A percentile compares a stretch with the other conserved stretches of the same genome.
phyloP scores from a whole-genome alignment of 1,140 invertebrate genomes.

The Halesus radiatus region DNA sequence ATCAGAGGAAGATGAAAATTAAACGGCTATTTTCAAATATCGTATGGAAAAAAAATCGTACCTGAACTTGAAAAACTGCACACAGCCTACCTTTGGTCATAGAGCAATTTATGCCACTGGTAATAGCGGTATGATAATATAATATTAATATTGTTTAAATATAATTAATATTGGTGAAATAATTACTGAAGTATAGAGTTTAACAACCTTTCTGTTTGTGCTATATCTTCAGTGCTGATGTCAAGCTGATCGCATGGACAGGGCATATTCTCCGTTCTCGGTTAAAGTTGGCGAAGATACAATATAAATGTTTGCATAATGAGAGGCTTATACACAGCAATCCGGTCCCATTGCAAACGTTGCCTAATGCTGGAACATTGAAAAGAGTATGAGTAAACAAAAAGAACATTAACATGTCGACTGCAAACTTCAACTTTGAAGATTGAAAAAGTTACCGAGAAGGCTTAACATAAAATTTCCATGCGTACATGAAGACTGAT shows the following conservation, averaged over 20 bases:
- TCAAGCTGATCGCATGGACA: conserved; percentile 6
- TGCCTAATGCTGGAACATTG: background rate
- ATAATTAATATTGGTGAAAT: too few species aligned
- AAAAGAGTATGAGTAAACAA: conserved; percentile 7
- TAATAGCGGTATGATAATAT: too few species aligned
- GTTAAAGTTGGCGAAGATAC: background rate
- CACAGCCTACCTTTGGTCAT: too few species aligned
- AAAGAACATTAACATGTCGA: conserved; percentile 7
- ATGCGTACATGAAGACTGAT: background rate
- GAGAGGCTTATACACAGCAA: background rate
- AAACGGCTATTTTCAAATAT: too few species aligned
- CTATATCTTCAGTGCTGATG: background rate
- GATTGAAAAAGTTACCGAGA: background rate
- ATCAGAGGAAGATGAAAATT: too few species aligned
- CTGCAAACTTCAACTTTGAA: background rate
- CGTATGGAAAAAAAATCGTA: too few species aligned
- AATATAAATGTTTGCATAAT: background rate
- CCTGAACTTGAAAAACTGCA: too few species aligned
- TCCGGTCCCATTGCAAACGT: background rate
- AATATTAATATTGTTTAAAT: too few species aligned
- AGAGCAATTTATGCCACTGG: too few species aligned
- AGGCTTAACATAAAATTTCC: conserved; percentile 2
- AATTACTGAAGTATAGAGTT: too few species aligned
- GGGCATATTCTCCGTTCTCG: background rate
- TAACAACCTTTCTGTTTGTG: background rate